phyloP scores from a whole-genome alignment of 2,888 invertebrate species.

The Drosophila pseudotalamancana region DNA sequence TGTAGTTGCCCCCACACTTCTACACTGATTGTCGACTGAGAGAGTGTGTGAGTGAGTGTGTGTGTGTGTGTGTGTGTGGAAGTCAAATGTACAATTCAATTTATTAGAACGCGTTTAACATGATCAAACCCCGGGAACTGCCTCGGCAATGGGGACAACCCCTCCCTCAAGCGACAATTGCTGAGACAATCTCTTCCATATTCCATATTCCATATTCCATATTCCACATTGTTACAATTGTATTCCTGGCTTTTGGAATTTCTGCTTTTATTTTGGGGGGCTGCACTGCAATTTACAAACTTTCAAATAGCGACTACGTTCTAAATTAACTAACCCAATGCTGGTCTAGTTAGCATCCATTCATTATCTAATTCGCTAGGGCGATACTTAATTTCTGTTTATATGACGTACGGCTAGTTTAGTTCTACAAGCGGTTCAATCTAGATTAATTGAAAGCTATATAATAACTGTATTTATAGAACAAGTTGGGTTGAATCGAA shows the following conservation, averaged over 20 bases:
- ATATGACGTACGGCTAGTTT: neutral
- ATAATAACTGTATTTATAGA: no score
- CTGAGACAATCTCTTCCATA: constrained; percentile 53
- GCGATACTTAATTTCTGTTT: constrained; percentile 6
- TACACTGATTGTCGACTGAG: constrained; percentile 1
- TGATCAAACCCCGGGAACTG: constrained; percentile 54
- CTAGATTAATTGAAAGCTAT: neutral
- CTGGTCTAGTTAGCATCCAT: constrained; percentile 41
- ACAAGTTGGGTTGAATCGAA: no score
- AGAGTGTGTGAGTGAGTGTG: neutral
- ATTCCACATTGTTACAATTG: constrained; percentile 41
- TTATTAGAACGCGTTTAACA: constrained; percentile 77
- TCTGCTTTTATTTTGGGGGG: constrained; percentile 20
- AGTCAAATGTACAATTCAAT: constrained; percentile 81
- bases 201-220: constrained; percentile 39
- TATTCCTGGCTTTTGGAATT: constrained; percentile 12
- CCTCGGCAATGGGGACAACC: constrained; percentile 56
- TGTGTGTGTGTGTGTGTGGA: constrained; percentile 11
- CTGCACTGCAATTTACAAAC: constrained; percentile 22
- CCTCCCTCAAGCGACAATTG: constrained; percentile 48
- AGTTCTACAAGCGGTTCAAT: neutral
- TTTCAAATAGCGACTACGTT: no score
- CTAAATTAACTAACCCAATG: constrained; percentile 31
- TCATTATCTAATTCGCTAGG: constrained; percentile 18
- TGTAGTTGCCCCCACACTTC: neutral